Evolutionary conservation across 2,113 vertebrate genomes (phyloP), one percentile per base, ranked within the genome.

Genomic region (Gadus chalcogrammus): DNA sequence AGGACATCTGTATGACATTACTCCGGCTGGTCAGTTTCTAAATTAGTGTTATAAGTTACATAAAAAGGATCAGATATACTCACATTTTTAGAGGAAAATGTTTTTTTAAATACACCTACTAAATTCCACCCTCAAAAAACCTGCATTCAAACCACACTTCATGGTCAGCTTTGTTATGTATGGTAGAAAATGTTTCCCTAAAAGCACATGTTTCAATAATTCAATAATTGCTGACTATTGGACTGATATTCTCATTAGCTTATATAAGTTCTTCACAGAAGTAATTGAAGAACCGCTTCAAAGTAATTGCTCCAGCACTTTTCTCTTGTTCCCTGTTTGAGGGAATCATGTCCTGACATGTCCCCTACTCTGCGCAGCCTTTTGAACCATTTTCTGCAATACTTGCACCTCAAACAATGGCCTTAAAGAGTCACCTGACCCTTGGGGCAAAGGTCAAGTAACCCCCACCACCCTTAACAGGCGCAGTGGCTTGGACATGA

Each of bases 391-490:
- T 87, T 17, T 73, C 79, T 82, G 53, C 22, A 68, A 79, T 85
- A 85, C 82, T 85, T 84, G 81, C 85, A 80, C 69, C 62, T 65
- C 15, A 67, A 55, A 79, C 83, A 87, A 85, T 79, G 68, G 75
- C 78, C 82, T 85, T 73, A 87, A 87, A 89, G 85, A 84, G 79
- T 86, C 87, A 87, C 77, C 88, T 87, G 80, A 89, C 85, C 83
- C 64, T 13, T 2, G 72, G 85, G 83, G 84, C 74, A 71, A 83
- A 83, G 87, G 83, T 90, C 87, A 89, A 83, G 85, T 86, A 75
- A 88, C 88, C 83, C 67, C 81, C 76, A 68, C 77, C 82, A 64
- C 84, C 82, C 71, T 74, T 64, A 56, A 64, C 17, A 73, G 76
- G 80, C 61, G 75, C 68, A 55, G 71, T 35, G 82, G 82, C 76